phyloP scores from a whole-genome alignment of 1,140 invertebrate species.

The Holotrichia oblita region DNA sequence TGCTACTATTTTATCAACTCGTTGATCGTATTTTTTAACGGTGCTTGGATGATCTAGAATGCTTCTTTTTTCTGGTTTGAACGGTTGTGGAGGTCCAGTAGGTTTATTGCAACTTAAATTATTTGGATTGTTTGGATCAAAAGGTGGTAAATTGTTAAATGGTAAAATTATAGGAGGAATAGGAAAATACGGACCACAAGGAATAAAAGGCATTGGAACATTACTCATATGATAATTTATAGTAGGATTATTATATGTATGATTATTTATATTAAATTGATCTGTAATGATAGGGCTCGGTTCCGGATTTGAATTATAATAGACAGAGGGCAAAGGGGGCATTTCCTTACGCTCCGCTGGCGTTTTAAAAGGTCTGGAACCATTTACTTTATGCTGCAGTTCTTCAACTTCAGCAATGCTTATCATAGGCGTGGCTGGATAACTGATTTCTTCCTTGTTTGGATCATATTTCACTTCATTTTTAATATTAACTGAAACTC shows the following conservation, averaged over 20 bases:
- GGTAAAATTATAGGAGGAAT: conserved; percentile 24
- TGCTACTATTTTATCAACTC: too few relatives aligned
- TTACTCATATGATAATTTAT: conserved; percentile 55
- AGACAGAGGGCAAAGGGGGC: conserved; percentile 45
- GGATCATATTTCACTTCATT: conserved; percentile 42
- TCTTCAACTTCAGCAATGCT: conserved; percentile 53
- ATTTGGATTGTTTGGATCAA: neutral
- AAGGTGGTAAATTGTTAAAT: neutral
- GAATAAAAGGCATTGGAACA: conserved; percentile 44
- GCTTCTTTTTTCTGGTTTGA: neutral
- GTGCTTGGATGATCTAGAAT: too few relatives aligned
- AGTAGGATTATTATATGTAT: conserved; percentile 53
- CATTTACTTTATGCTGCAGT: conserved; percentile 33
- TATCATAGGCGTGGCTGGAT: conserved; percentile 53
- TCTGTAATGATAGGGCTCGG: conserved; percentile 48
- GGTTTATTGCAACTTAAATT: conserved; percentile 4
- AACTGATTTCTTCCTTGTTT: conserved; percentile 50
- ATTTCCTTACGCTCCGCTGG: conserved; percentile 52
- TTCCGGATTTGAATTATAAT: conserved; percentile 39
- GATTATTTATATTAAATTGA: conserved; percentile 51
- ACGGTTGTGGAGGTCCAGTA: neutral
- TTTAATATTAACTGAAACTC: conserved; percentile 45
- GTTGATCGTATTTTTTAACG: too few relatives aligned
- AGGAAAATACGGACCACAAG: conserved; percentile 36
- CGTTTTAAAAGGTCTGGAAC: conserved; percentile 46